phyloP scores from a whole-genome alignment of 1,140 invertebrate species.

The Aphis gossypii region DNA sequence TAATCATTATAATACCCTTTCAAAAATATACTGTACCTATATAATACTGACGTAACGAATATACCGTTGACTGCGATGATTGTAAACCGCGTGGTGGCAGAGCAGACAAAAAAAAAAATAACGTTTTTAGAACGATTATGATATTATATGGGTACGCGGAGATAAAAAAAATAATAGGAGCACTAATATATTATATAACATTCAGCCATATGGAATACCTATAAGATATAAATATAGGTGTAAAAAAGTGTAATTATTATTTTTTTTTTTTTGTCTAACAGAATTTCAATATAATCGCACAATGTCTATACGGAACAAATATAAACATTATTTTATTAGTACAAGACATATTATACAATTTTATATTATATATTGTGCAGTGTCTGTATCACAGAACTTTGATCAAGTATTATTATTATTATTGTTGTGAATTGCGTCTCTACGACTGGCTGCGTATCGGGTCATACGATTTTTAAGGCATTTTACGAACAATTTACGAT shows the following conservation, averaged over 20 bases:
- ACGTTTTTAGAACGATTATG: background rate
- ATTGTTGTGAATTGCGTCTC: background rate
- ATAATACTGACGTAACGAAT: background rate
- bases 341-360: no score
- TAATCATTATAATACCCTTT: constrained; percentile 12
- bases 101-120: background rate
- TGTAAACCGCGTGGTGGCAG: background rate
- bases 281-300: background rate
- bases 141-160: background rate
- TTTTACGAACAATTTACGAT: background rate
- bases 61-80: background rate
- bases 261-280: background rate
- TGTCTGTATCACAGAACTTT: background rate
- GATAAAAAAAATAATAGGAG: background rate
- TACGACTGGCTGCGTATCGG: background rate
- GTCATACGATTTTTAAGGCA: background rate
- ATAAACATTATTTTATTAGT: no score
- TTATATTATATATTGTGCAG: no score
- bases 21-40: background rate
- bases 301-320: background rate
- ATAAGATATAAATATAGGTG: background rate
- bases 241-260: background rate
- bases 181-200: background rate
- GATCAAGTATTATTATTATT: background rate
- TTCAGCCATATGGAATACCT: background rate